Evolutionary conservation across 2,888 invertebrate species (phyloP).

Genomic region (Tiliacea aurago): DNA sequence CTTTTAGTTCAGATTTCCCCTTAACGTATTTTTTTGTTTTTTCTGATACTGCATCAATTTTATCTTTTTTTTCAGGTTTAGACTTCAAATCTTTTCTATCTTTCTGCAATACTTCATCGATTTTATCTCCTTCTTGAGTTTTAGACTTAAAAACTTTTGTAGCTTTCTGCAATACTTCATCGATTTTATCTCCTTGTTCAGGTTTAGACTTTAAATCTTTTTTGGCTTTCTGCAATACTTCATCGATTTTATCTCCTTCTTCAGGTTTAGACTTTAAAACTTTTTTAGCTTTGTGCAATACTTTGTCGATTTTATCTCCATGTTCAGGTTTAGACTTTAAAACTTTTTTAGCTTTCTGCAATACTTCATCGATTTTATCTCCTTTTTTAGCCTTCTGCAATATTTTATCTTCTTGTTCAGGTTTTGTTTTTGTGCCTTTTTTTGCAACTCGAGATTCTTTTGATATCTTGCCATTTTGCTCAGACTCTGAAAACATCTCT

Average conservation of each 20-base stretch:
- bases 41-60: neutral
- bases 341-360: too few relatives aligned
- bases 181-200: conserved; percentile 22
- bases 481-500: neutral
- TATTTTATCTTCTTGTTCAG: too few relatives aligned
- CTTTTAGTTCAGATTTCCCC: neutral
- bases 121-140: conserved; percentile 26
- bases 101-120: conserved; percentile 4
- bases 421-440: neutral
- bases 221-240: too few relatives aligned
- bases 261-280: too few relatives aligned
- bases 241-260: too few relatives aligned
- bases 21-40: neutral
- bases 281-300: too few relatives aligned
- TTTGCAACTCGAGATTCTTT: neutral
- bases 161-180: neutral
- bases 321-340: too few relatives aligned
- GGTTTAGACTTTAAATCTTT: neutral
- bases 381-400: neutral
- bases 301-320: too few relatives aligned
- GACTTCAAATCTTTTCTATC: neutral
- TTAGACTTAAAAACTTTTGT: conserved; percentile 7
- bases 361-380: too few relatives aligned
- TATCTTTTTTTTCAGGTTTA: conserved; percentile 15
- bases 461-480: neutral